These are phyloP conservation scores for Steinernema scapterisci DNA, from an alignment of 2,888 invertebrate genomes.

Conservation along the genomic window DNA sequence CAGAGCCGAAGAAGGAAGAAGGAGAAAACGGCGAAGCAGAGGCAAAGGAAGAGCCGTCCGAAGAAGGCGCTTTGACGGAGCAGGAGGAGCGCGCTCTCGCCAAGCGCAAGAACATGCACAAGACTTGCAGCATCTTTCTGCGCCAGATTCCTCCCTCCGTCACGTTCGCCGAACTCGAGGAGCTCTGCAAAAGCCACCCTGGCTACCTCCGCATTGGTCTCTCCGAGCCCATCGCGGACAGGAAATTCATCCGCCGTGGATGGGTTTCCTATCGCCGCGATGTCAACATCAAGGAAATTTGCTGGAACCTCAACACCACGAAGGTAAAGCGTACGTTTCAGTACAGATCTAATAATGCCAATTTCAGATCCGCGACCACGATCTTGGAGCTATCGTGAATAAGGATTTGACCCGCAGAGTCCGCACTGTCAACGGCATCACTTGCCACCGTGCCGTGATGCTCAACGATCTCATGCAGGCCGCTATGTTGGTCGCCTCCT, in stretches of 20 bases:
- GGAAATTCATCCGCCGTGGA: constrained; percentile 92
- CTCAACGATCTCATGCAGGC: constrained; percentile 70
- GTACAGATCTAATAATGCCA: background rate
- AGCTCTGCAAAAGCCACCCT: constrained; percentile 86
- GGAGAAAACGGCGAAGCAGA: constrained; percentile 32
- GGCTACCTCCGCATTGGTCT: constrained; percentile 93
- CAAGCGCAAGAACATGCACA: constrained; percentile 67
- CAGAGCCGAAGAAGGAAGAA: background rate
- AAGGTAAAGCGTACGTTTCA: no score
- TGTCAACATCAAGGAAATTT: constrained; percentile 98
- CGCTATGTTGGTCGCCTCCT: constrained; percentile 70
- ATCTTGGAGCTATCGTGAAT: constrained; percentile 92
- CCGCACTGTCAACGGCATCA: constrained; percentile 87
- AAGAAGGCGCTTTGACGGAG: constrained; percentile 35
- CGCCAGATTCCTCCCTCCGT: constrained; percentile 93
- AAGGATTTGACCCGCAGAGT: constrained; percentile 91
- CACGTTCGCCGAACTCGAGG: constrained; percentile 93
- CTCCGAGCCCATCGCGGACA: constrained; percentile 93
- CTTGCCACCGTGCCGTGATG: constrained; percentile 81
- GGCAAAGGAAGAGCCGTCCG: constrained; percentile 8
- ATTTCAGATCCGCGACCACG: constrained; percentile 71
- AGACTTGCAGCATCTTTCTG: constrained; percentile 94
- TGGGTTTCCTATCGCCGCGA: constrained; percentile 87
- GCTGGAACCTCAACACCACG: constrained; percentile 96
- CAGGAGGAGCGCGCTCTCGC: constrained; percentile 44